Percentiles rank a stretch among this genome's conserved stretches.
These are phyloP conservation scores for Discoglossus pictus DNA, from an alignment of 2,797 vertebrate species.

Conservation along the genomic window DNA sequence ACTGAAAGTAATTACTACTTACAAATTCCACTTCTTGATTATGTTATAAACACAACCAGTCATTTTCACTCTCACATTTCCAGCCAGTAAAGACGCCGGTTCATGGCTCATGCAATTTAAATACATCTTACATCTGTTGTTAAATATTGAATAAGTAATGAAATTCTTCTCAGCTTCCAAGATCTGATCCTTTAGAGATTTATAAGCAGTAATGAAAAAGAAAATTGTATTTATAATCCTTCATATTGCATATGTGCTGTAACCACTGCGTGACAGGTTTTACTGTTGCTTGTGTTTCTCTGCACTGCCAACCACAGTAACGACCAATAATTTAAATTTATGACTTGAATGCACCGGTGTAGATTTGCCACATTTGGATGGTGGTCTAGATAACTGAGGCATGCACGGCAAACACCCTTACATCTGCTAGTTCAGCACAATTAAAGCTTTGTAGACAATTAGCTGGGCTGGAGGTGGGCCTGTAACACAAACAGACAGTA, in stretches of 20 bases:
- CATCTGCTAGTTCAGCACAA: constrained; percentile 39
- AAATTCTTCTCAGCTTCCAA: constrained; percentile 40
- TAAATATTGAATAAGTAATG: constrained; percentile 47
- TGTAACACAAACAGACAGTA: neutral
- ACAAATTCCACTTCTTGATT: neutral
- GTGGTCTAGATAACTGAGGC: constrained; percentile 3
- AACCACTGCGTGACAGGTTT: constrained; percentile 14
- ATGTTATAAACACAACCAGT: constrained; percentile 13
- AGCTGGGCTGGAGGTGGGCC: neutral
- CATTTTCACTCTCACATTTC: constrained; percentile 18
- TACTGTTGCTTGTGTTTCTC: constrained; percentile 15
- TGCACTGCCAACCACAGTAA: constrained; percentile 12
- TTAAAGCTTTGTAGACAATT: constrained; percentile 13
- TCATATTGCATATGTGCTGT: constrained; percentile 31
- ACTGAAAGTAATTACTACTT: too few relatives aligned
- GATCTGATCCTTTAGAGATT: constrained; percentile 45
- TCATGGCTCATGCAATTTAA: constrained; percentile 22
- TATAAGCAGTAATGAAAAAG: constrained; percentile 49
- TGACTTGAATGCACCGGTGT: constrained; percentile 5
- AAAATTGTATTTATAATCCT: constrained; percentile 49
- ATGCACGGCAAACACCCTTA: constrained; percentile 5
- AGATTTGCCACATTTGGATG: neutral
- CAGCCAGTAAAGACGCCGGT: constrained; percentile 7
- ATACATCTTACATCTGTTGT: constrained; percentile 47
- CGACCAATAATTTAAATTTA: constrained; percentile 32